Evolutionary conservation across 2,113 vertebrate species (phyloP).

Genomic region (Notarius lentiginosus): DNA sequence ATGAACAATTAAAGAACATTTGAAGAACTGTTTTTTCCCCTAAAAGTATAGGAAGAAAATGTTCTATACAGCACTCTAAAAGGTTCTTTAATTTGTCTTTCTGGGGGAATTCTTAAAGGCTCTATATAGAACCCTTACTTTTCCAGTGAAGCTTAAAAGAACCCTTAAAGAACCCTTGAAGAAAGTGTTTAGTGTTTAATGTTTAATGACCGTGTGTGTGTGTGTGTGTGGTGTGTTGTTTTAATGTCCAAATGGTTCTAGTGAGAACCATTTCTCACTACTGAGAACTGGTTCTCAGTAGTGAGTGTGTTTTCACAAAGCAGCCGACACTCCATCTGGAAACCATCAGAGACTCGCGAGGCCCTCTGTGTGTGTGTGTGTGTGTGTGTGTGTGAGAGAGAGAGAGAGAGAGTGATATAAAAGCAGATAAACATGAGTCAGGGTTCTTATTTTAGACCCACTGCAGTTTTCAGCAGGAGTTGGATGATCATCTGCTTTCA

Average conservation of each 20-base stretch:
- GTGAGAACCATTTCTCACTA: too few species aligned
- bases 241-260: neutral
- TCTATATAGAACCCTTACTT: neutral
- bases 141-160: neutral
- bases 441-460: conserved; percentile 3
- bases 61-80: neutral
- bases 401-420: neutral
- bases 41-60: neutral
- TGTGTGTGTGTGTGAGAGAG: conserved; percentile 6
- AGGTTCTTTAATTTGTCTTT: neutral
- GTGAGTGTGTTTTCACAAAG: conserved; percentile 53
- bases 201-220: neutral
- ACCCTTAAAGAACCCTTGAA: neutral
- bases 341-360: conserved; percentile 46
- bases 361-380: conserved; percentile 43
- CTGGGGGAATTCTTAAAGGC: neutral
- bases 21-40: neutral
- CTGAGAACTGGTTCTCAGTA: neutral
- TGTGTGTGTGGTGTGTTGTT: conserved; percentile 11
- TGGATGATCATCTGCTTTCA: neutral
- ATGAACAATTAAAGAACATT: neutral
- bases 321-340: conserved; percentile 58
- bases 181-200: neutral
- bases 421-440: conserved; percentile 19
- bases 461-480: neutral